A percentile compares a stretch with the other conserved stretches of the same genome.
Conservation (phyloP, 2,113 vertebrate species). For the Myotis brandtii region DNA sequence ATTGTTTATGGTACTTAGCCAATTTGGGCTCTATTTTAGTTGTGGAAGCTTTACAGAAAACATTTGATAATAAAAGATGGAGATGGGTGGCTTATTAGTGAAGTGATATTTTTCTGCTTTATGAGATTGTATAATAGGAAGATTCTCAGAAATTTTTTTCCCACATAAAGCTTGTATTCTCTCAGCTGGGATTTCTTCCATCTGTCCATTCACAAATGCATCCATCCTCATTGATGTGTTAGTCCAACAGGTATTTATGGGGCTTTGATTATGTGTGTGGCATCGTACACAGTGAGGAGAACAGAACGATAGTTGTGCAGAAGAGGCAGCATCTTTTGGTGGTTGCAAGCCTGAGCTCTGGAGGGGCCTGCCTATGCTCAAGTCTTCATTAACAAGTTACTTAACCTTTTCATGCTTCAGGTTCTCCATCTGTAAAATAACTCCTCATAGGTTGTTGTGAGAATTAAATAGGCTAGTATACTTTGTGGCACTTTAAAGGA, state of each 20-base stretch:
- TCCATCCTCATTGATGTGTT: not conserved
- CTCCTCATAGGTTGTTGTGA: not conserved
- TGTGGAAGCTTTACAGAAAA: not conserved
- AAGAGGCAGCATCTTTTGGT: not conserved
- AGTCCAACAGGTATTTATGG: not conserved
- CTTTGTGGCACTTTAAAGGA: not conserved
- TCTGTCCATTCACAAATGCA: not conserved
- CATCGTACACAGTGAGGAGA: not conserved
- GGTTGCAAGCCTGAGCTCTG: not conserved
- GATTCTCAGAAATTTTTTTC: not conserved
- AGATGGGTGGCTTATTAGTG: not conserved
- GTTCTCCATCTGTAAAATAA: not conserved
- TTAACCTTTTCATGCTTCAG: not conserved
- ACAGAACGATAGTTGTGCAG: accelerated
- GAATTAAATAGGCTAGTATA: not conserved
- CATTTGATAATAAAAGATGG: not conserved
- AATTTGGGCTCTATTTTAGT: not conserved
- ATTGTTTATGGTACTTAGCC: not conserved
- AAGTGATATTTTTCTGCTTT: not conserved
- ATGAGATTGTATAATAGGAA: not conserved
- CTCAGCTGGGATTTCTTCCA: not conserved
- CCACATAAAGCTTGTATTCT: not conserved
- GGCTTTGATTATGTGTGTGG: not conserved
- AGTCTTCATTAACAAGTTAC: not conserved
- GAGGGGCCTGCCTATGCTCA: not conserved